Evolutionary conservation across 2,797 vertebrate genomes (phyloP).

Genomic region (Lophotriccus pileatus): DNA sequence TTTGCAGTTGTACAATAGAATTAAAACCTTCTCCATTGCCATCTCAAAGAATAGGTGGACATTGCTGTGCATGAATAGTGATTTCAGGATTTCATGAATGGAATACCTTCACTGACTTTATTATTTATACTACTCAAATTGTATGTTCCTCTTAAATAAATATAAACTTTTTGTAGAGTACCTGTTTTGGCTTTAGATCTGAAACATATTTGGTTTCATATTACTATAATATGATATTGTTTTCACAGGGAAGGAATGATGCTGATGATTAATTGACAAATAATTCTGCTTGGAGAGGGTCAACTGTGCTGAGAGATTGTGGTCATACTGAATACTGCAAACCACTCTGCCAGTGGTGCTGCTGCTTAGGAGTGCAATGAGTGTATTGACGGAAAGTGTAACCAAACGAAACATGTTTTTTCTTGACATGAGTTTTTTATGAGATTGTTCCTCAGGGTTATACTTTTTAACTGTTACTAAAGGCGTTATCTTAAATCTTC

Average conservation of each 20-base stretch:
- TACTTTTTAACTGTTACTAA: slow-evolving; percentile 1
- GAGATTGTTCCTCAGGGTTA: slow-evolving; percentile 15
- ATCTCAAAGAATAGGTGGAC: not conserved
- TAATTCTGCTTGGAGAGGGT: not conserved
- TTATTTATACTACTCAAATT: not conserved
- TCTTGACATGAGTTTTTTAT: slow-evolving; percentile 30
- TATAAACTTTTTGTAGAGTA: not conserved
- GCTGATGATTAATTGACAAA: not conserved
- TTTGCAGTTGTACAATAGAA: not conserved
- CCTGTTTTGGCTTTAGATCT: not conserved
- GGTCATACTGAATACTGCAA: not conserved
- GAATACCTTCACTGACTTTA: not conserved
- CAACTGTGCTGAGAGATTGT: not conserved
- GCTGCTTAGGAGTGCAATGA: not conserved
- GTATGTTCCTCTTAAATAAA: not conserved
- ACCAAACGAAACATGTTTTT: not conserved
- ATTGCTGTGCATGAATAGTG: not conserved
- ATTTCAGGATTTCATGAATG: not conserved
- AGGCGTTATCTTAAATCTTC: slow-evolving; percentile 21
- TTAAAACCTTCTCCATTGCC: not conserved
- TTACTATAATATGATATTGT: not conserved
- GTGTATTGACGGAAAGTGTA: not conserved
- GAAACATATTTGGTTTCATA: not conserved
- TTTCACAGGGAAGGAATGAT: not conserved
- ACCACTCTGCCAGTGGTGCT: not conserved